These are phyloP conservation scores for Aplocera efformata DNA, from an alignment of 2,888 invertebrate species.

Conservation along the genomic window DNA sequence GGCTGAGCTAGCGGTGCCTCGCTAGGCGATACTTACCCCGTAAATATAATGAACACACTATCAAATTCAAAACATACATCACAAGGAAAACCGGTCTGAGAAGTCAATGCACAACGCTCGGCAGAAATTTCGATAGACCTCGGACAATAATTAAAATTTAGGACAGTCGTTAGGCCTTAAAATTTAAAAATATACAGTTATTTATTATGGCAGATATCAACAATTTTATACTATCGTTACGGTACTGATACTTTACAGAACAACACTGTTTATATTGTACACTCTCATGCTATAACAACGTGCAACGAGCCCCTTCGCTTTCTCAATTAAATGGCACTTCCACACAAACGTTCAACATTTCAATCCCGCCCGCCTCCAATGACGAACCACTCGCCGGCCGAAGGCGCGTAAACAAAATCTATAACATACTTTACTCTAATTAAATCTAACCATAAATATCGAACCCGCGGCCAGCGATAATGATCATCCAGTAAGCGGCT, in stretches of 20 bases:
- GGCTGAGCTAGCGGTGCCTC: background rate
- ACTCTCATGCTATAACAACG: conserved; percentile 56
- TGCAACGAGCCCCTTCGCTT: conserved; percentile 40
- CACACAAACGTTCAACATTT: conserved; percentile 25
- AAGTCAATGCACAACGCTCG: conserved; percentile 40
- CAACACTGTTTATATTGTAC: conserved; percentile 56
- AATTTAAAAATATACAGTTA: conserved; percentile 72
- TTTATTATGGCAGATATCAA: conserved; percentile 79
- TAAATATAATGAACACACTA: conserved; percentile 17
- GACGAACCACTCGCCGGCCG: conserved; percentile 30
- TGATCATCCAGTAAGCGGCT: too few relatives aligned
- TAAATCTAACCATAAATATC: conserved; percentile 51
- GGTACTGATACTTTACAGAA: conserved; percentile 70
- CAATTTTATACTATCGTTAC: conserved; percentile 68
- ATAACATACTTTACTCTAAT: conserved; percentile 44
- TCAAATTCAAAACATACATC: conserved; percentile 18
- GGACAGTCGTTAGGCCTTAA: conserved; percentile 78
- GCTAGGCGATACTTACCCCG: conserved; percentile 27
- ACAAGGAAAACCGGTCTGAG: conserved; percentile 45
- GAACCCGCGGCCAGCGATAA: conserved; percentile 36
- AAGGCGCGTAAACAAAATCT: conserved; percentile 39
- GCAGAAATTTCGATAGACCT: conserved; percentile 49
- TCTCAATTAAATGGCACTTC: conserved; percentile 53
- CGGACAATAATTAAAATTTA: conserved; percentile 66
- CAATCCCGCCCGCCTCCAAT: conserved; percentile 23